phyloP scores from a whole-genome alignment of 2,797 vertebrate species.

The Morelia viridis region DNA sequence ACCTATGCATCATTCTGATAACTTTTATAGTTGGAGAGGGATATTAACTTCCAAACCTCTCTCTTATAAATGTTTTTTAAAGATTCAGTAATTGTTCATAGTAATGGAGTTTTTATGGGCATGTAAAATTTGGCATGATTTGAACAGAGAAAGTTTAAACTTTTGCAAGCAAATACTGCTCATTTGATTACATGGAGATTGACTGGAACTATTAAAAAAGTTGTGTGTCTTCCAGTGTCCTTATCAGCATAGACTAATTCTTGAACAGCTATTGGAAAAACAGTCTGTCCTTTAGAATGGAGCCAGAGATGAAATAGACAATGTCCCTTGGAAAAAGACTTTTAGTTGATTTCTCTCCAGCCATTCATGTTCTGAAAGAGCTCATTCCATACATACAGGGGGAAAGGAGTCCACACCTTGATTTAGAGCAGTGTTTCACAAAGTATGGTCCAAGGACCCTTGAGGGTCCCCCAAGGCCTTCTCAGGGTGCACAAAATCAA shows the following conservation, averaged over 20 bases:
- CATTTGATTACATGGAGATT: not conserved
- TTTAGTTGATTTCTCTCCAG: too few relatives aligned
- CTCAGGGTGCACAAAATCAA: too few relatives aligned
- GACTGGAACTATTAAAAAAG: not conserved
- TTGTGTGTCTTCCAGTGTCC: not conserved
- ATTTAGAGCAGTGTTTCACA: too few relatives aligned
- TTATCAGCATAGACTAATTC: not conserved
- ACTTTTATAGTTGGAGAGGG: slow-evolving; percentile 14
- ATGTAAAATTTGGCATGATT: slow-evolving; percentile 14
- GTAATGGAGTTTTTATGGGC: slow-evolving; percentile 1
- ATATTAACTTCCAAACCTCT: slow-evolving; percentile 22
- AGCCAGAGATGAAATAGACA: too few relatives aligned
- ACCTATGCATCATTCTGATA: slow-evolving; percentile 23
- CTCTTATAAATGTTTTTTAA: slow-evolving; percentile 23
- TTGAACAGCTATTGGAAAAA: too few relatives aligned
- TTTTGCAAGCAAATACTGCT: not conserved
- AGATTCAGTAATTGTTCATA: not conserved
- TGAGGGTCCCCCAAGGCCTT: too few relatives aligned
- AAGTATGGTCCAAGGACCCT: too few relatives aligned
- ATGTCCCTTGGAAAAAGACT: too few relatives aligned
- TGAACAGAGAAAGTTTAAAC: not conserved
- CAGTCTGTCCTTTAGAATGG: too few relatives aligned
- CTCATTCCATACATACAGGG: too few relatives aligned
- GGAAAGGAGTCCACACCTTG: too few relatives aligned
- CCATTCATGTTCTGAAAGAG: too few relatives aligned